Evolutionary conservation across 2,888 invertebrate genomes (phyloP).

Genomic region (Leptura quadrifasciata): DNA sequence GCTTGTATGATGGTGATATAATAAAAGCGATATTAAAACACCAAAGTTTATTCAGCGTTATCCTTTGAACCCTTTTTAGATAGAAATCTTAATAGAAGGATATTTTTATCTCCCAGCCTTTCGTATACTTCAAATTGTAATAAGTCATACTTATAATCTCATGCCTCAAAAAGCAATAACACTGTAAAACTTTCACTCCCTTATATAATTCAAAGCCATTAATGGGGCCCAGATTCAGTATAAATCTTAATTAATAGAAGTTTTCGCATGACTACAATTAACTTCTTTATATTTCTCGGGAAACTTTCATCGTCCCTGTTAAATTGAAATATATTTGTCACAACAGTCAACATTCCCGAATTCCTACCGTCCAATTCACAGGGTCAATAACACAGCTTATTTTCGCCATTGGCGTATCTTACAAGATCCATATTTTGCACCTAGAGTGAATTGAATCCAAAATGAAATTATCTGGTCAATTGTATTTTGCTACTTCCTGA

Average conservation of each 20-base stretch:
- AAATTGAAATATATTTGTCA: slow-evolving; percentile 26
- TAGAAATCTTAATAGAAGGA: slow-evolving; percentile 18
- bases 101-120: slow-evolving; percentile 7
- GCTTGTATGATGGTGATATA: neutral
- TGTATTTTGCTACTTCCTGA: too few relatives aligned
- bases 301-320: neutral
- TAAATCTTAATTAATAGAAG: slow-evolving; percentile 36
- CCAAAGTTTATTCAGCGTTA: neutral
- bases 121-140: neutral
- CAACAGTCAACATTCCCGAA: slow-evolving; percentile 10
- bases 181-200: slow-evolving; percentile 19
- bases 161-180: slow-evolving; percentile 13
- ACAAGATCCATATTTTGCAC: neutral
- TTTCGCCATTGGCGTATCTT: neutral
- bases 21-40: slow-evolving; percentile 4
- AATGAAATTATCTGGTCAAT: too few relatives aligned
- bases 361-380: slow-evolving; percentile 3
- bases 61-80: slow-evolving; percentile 21
- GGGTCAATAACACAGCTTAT: neutral
- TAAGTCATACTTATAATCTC: slow-evolving; percentile 22
- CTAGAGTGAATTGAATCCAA: neutral
- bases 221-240: slow-evolving; percentile 23
- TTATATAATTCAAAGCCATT: slow-evolving; percentile 10
- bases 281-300: slow-evolving; percentile 32
- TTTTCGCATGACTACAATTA: slow-evolving; percentile 19